Conservation (phyloP, 2,113 vertebrate species). For the Phalacrocorax brasilianus region DNA sequence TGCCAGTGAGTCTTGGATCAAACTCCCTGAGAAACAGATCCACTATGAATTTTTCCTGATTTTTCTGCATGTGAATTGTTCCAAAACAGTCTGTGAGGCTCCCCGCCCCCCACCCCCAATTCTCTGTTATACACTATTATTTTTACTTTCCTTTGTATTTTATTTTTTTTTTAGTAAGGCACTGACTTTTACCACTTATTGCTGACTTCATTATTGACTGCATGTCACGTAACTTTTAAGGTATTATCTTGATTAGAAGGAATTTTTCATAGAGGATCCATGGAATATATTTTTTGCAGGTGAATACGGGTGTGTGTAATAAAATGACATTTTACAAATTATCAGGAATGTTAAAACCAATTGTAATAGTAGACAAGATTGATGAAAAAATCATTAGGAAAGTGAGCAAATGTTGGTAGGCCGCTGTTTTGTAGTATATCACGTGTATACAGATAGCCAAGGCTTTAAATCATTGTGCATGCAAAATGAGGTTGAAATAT, state of each 20-base stretch:
- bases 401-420: neutral
- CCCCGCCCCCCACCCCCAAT: accelerated
- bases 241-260: neutral
- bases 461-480: neutral
- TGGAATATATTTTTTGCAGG: neutral
- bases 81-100: neutral
- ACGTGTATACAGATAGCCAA: neutral
- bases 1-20: slow-evolving; percentile 15
- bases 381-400: neutral
- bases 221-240: neutral
- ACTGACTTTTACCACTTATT: neutral
- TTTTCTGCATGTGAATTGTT: slow-evolving; percentile 1
- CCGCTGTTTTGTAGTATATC: neutral
- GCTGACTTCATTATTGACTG: neutral
- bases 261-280: neutral
- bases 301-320: neutral
- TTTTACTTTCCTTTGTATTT: neutral
- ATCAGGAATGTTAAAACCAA: neutral
- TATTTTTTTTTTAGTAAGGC: neutral
- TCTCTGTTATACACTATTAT: neutral
- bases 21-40: neutral
- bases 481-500: slow-evolving; percentile 33
- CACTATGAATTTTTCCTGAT: neutral
- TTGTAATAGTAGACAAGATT: neutral
- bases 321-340: neutral